Percentiles rank a stretch among this genome's conserved stretches.
Evolutionary conservation across 2,888 invertebrate genomes (phyloP).

Genomic region (Epistrophe grossulariae): DNA sequence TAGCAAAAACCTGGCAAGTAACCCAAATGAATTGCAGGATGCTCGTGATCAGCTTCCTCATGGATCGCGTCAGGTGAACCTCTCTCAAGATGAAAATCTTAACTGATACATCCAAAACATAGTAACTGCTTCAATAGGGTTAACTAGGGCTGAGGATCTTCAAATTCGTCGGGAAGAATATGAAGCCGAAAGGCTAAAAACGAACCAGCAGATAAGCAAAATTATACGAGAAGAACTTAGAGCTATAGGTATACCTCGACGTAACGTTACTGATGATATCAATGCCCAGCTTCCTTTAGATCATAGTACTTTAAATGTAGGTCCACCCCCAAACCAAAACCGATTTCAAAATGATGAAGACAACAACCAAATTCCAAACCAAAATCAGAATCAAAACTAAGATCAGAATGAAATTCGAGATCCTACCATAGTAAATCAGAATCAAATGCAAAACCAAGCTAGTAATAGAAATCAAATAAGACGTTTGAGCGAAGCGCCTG

Average conservation of each 20-base stretch:
- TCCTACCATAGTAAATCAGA: too few species aligned
- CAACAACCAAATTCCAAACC: neutral
- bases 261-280: too few species aligned
- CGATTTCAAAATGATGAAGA: neutral
- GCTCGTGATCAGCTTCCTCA: too few species aligned
- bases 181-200: constrained; percentile 3
- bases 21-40: neutral
- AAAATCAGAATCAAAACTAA: neutral
- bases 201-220: too few species aligned
- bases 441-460: too few species aligned
- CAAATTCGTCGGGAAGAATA: neutral
- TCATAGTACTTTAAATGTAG: too few species aligned
- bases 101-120: neutral
- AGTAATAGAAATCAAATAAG: neutral
- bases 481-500: neutral
- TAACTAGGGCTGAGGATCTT: constrained; percentile 4
- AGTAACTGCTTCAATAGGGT: neutral
- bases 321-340: neutral
- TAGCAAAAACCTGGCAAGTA: neutral
- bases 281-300: too few species aligned
- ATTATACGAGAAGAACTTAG: too few species aligned
- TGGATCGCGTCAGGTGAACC: neutral
- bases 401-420: neutral
- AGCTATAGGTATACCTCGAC: too few species aligned
- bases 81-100: constrained; percentile 2